phyloP scores from a whole-genome alignment of 2,797 vertebrate species.

The Cyclura pinguis region DNA sequence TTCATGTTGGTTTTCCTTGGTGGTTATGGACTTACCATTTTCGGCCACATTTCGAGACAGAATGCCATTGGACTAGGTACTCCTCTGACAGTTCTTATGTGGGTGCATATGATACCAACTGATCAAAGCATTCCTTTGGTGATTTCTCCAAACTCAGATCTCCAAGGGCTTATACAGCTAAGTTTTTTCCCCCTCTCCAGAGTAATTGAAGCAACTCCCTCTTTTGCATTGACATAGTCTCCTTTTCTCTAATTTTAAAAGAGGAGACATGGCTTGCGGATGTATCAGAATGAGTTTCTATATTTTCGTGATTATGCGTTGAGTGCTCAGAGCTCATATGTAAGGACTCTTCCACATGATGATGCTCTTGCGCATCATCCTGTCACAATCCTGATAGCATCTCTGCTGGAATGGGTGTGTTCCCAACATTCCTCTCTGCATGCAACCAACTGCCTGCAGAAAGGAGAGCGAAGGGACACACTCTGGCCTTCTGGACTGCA shows the following conservation, averaged over 20 bases:
- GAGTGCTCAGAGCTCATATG: background rate
- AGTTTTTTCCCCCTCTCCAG: background rate
- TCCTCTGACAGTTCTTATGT: background rate
- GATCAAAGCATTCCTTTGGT: background rate
- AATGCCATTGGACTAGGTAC: background rate
- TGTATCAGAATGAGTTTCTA: too few relatives aligned
- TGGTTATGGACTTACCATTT: background rate
- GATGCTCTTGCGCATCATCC: too few relatives aligned
- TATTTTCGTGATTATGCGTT: background rate
- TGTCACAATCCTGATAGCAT: too few relatives aligned
- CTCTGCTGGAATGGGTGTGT: too few relatives aligned
- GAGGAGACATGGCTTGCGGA: background rate
- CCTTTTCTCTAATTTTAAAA: background rate
- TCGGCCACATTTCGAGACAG: background rate
- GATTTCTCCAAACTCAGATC: background rate
- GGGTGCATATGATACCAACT: background rate
- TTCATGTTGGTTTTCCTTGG: too few relatives aligned
- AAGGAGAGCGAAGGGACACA: too few relatives aligned
- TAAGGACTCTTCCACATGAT: too few relatives aligned
- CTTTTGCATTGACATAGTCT: background rate
- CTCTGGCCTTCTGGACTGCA: too few relatives aligned
- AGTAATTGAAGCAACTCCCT: background rate
- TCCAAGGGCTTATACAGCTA: background rate
- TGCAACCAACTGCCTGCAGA: too few relatives aligned
- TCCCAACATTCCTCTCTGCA: too few relatives aligned